A percentile compares a stretch with the other conserved stretches of the same genome.
Conservation (phyloP, 2,113 vertebrate genomes). For the Mugil cephalus region DNA sequence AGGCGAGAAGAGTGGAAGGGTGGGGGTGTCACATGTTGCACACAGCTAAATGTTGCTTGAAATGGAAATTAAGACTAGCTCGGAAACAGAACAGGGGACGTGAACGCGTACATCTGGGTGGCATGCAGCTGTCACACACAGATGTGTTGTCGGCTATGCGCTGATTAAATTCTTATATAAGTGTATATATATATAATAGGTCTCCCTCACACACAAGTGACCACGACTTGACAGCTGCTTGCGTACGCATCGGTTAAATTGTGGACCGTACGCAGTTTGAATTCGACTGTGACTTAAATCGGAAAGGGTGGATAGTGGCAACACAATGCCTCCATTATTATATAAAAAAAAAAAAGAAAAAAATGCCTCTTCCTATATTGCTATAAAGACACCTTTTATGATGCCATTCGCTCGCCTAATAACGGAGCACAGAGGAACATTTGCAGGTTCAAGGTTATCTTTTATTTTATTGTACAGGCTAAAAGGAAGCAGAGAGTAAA, state of each 20-base stretch:
- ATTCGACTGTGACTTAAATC: conserved; percentile 5
- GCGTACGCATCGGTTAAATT: background rate
- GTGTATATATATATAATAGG: too few relatives aligned
- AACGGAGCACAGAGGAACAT: conserved; percentile 7
- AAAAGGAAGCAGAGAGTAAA: conserved; percentile 13
- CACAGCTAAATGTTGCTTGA: conserved; percentile 17
- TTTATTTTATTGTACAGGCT: conserved; percentile 14
- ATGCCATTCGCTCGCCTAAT: conserved; percentile 13
- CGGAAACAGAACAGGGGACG: conserved; percentile 25
- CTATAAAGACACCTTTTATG: conserved; percentile 36
- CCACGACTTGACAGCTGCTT: background rate
- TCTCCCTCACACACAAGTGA: too few relatives aligned
- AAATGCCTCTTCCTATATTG: conserved; percentile 7
- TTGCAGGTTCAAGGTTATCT: conserved; percentile 35
- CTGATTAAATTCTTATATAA: background rate
- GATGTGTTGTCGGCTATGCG: conserved; percentile 11
- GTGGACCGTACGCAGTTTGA: background rate
- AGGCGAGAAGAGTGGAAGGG: background rate
- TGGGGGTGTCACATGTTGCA: conserved; percentile 38
- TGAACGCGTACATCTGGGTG: conserved; percentile 35
- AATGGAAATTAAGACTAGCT: conserved; percentile 39
- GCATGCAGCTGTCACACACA: conserved; percentile 47
- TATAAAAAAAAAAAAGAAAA: conserved; percentile 23
- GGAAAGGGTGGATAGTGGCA: background rate
- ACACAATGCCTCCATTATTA: conserved; percentile 3